Percentiles rank a stretch among this genome's conserved stretches.
Conservation (phyloP, 2,797 vertebrate species). For the Gallirallus australis region DNA sequence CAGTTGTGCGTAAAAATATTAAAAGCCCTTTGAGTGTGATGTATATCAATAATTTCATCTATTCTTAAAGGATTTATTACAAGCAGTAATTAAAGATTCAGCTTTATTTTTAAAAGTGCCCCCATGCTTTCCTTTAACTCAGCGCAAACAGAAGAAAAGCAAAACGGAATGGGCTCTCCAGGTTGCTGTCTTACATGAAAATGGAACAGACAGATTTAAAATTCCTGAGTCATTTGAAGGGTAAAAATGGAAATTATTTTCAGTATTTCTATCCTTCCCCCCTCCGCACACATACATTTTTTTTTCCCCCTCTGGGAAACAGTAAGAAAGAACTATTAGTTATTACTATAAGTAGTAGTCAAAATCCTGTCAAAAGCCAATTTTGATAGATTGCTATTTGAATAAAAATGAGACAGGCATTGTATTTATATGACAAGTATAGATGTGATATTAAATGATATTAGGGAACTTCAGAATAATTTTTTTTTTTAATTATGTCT, state of each 20-base stretch:
- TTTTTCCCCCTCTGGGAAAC: not conserved
- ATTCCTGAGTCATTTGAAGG: not conserved
- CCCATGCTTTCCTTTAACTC: not conserved
- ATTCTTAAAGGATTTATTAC: not conserved
- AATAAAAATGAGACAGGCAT: constrained; percentile 50
- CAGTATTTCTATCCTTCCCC: not conserved
- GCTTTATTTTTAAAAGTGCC: not conserved
- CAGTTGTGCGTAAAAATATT: constrained; percentile 64
- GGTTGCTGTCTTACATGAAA: not conserved
- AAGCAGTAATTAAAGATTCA: not conserved
- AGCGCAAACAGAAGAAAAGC: not conserved
- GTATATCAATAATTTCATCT: constrained; percentile 13
- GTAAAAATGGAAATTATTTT: not conserved
- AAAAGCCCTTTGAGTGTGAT: constrained; percentile 55
- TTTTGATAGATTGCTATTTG: constrained; percentile 55
- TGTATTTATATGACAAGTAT: constrained; percentile 43
- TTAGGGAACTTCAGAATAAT: not conserved
- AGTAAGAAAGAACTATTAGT: constrained; percentile 23
- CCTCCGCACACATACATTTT: not conserved
- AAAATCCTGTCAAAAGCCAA: constrained; percentile 53
- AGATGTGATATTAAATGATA: constrained; percentile 17
- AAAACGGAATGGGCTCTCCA: not conserved
- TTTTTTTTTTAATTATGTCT: not conserved
- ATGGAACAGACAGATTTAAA: not conserved
- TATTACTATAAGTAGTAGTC: constrained; percentile 15